These are phyloP conservation scores for Bhutanitis thaidina DNA, from an alignment of 2,888 invertebrate species.

Conservation along the genomic window DNA sequence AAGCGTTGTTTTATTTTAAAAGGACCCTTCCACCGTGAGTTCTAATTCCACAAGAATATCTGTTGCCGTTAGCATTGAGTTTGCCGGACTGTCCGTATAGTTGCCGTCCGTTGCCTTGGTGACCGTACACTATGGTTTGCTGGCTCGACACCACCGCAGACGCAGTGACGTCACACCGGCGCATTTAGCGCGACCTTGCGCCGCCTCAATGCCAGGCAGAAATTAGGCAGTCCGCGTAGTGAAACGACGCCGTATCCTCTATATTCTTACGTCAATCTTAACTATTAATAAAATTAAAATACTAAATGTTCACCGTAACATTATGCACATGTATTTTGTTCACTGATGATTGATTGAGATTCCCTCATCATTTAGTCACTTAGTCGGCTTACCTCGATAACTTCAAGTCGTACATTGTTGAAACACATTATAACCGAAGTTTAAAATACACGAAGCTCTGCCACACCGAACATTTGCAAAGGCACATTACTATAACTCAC, in stretches of 20 bases:
- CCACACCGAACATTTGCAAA: not conserved
- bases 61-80: not conserved
- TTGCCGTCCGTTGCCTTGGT: not conserved
- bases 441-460: not conserved
- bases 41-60: not conserved
- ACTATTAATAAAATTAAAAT: not conserved
- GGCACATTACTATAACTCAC: not conserved
- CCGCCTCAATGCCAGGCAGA: slow-evolving; percentile 67
- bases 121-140: slow-evolving; percentile 16
- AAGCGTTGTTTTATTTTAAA: no score
- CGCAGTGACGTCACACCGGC: slow-evolving; percentile 58
- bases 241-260: slow-evolving; percentile 42
- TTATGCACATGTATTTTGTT: no score
- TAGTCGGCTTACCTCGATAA: no score
- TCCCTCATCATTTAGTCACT: no score
- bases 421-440: no score
- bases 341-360: no score
- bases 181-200: slow-evolving; percentile 65
- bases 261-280: slow-evolving; percentile 39
- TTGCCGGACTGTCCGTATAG: not conserved
- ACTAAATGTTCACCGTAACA: no score
- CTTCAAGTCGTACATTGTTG: no score
- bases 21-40: no score
- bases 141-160: slow-evolving; percentile 27
- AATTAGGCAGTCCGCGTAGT: slow-evolving; percentile 43